phyloP scores from a whole-genome alignment of 2,797 vertebrate genomes.

The Muscicapa striata region DNA sequence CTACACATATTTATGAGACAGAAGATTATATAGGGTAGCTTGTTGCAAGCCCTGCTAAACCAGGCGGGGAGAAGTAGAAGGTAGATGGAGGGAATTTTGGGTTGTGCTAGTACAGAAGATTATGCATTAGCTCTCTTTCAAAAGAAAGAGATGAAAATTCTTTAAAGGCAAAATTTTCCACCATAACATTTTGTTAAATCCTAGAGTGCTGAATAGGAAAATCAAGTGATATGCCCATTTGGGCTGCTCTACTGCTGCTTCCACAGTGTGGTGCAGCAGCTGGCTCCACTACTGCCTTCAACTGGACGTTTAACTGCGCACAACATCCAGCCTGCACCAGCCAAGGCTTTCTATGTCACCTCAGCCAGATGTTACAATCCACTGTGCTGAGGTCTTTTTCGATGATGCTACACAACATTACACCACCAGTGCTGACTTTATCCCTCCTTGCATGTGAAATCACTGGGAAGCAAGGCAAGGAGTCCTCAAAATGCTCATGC shows the following conservation, averaged over 20 bases:
- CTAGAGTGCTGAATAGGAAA: background rate
- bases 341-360: background rate
- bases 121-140: background rate
- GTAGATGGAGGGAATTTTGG: background rate
- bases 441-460: background rate
- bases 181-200: background rate
- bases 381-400: background rate
- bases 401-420: background rate
- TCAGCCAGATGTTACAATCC: background rate
- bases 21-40: background rate
- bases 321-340: background rate
- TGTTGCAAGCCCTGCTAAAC: background rate
- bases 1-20: conserved; percentile 3
- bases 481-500: background rate
- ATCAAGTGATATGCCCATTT: background rate
- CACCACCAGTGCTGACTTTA: background rate
- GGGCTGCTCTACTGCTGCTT: background rate
- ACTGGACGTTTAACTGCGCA: background rate
- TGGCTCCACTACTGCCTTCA: background rate
- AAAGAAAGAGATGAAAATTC: background rate
- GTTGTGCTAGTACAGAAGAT: background rate
- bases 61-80: background rate
- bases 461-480: background rate
- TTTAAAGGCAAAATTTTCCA: background rate
- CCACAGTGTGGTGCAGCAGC: rapidly evolving